Base-by-base conservation (phyloP, 2,797 vertebrate genomes). In the Gouania willdenowi region DNA sequence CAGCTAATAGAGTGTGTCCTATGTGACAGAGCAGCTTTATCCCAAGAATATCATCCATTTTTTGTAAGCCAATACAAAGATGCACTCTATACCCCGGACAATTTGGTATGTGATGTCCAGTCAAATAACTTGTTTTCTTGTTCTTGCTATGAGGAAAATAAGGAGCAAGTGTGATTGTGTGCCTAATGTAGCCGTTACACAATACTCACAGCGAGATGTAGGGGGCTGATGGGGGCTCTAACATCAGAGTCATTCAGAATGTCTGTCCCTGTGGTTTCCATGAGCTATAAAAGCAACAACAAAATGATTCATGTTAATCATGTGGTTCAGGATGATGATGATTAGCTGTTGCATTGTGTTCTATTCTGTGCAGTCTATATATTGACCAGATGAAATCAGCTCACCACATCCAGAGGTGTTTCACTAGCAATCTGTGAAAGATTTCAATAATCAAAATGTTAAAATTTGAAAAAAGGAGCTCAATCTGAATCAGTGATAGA, bases 351-450 rank as follows among this genome's bases (percentile, higher is more conserved):
- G n/a, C n/a, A n/a, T n/a, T n/a, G n/a, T n/a, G n/a, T n/a, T n/a
- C n/a, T n/a, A n/a, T n/a, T n/a, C n/a, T n/a, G n/a, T n/a, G n/a
- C n/a, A n/a, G n/a, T n/a, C n/a, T n/a, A n/a, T n/a, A n/a, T n/a
- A n/a, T n/a, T n/a, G n/a, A n/a, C n/a, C n/a, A n/a, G n/a, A n/a
- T n/a, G n/a, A 50, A 36, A 34, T 17, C 2, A 10, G 93, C 96
- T 94, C 87, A 99, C 97, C 88, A 98, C 96, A 88, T 98, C 95
- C 69, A 99, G 85, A 35, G 97, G 95, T 0, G 96, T 97, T 92
- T 98, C 96, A 57, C 90, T 95, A 65, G 97, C 93, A 83, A 99
- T 98, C 97, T 99, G 87, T 45, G 88, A 83, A 27, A 66, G 1
- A 58, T 41, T 40, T 1, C 8, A 18, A 13, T 19, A 3, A 26